These are phyloP conservation scores for Leucania comma DNA, from an alignment of 2,888 invertebrate genomes.

Conservation along the genomic window DNA sequence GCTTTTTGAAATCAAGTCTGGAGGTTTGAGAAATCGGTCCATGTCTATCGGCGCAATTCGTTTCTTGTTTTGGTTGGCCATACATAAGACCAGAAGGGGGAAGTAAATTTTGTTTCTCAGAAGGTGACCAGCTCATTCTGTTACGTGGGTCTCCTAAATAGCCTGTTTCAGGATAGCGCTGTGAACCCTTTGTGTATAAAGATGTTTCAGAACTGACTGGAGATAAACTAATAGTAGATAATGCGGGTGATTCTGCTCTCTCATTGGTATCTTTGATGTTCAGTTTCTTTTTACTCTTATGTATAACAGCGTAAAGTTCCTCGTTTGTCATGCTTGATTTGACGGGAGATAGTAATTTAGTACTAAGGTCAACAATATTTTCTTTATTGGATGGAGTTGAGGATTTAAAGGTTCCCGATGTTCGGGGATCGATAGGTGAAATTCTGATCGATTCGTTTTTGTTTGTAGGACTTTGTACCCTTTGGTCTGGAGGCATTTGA, in stretches of 20 bases:
- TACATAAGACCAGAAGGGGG: conserved; percentile 68
- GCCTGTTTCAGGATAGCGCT: conserved; percentile 91
- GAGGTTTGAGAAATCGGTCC: conserved; percentile 93
- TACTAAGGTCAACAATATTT: conserved; percentile 87
- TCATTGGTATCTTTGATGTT: conserved; percentile 92
- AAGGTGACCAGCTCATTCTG: conserved; percentile 93
- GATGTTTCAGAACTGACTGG: conserved; percentile 89
- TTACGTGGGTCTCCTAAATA: conserved; percentile 90
- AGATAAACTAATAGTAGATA: conserved; percentile 86
- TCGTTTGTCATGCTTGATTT: conserved; percentile 95
- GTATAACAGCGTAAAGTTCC: conserved; percentile 94
- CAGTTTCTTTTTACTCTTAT: conserved; percentile 94
- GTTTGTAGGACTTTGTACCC: conserved; percentile 53
- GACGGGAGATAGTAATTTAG: conserved; percentile 91
- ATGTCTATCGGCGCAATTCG: conserved; percentile 92
- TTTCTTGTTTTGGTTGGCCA: conserved; percentile 79
- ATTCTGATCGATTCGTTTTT: conserved; percentile 89
- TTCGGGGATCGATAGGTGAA: conserved; percentile 93
- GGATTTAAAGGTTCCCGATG: conserved; percentile 91
- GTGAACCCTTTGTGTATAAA: conserved; percentile 82
- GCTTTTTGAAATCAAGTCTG: conserved; percentile 95
- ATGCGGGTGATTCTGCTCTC: conserved; percentile 86
- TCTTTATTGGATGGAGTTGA: conserved; percentile 92
- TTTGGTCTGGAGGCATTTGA: conserved; percentile 62
- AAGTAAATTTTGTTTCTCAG: conserved; percentile 81